phyloP scores from a whole-genome alignment of 2,888 invertebrate genomes.

The Hoplodrina ambigua region DNA sequence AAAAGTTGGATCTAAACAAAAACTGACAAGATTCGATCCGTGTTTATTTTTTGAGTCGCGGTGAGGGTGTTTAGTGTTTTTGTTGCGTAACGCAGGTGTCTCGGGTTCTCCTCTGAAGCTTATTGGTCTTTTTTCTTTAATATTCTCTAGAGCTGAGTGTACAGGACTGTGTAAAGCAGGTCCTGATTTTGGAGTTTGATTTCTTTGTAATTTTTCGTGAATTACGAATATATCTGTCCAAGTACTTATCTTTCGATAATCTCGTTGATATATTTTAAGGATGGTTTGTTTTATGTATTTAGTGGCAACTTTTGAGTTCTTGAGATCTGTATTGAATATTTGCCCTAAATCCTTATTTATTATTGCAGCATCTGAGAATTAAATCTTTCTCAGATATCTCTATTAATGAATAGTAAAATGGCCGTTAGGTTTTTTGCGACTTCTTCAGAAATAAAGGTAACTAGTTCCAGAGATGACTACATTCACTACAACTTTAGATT shows the following conservation, averaged over 20 bases:
- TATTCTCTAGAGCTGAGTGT: conserved; percentile 30
- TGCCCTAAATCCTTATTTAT: background rate
- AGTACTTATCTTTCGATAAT: background rate
- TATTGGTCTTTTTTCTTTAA: conserved; percentile 60
- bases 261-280: background rate
- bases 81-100: conserved; percentile 86
- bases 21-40: conserved; percentile 64
- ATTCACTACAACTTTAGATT: background rate
- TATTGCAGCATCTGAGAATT: background rate
- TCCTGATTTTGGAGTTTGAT: background rate
- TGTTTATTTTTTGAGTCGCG: conserved; percentile 71
- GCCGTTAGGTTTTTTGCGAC: background rate
- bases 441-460: background rate
- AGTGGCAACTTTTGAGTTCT: background rate
- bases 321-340: background rate
- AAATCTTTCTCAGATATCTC: background rate
- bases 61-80: conserved; percentile 72
- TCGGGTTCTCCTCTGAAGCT: conserved; percentile 72
- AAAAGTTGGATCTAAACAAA: conserved; percentile 54
- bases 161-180: conserved; percentile 13
- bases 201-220: background rate
- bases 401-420: too few relatives aligned
- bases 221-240: background rate
- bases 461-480: background rate
- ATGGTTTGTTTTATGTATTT: background rate